A percentile compares a stretch with the other conserved stretches of the same genome.
Conservation (phyloP, 2,888 invertebrate species). For the Andrena marginata region DNA sequence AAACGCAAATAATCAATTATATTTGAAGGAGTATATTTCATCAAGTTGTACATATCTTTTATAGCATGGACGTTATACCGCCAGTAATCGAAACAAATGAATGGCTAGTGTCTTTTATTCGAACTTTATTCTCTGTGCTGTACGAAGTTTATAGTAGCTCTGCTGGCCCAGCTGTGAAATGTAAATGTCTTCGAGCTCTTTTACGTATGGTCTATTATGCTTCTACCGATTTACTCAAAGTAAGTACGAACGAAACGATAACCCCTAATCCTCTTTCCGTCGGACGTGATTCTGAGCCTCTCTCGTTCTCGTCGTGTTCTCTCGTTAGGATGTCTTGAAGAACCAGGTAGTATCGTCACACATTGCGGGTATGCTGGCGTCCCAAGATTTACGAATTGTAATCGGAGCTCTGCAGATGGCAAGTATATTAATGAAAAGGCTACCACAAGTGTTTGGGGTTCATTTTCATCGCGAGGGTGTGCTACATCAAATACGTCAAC, state of each 20-base stretch:
- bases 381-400: conserved; percentile 97
- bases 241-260: conserved; percentile 64
- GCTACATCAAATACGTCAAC: conserved; percentile 93
- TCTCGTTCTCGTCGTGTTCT: conserved; percentile 15
- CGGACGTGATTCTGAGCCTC: conserved; percentile 22
- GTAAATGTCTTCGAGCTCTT: conserved; percentile 98
- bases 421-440: conserved; percentile 97
- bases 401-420: conserved; percentile 99
- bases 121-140: conserved; percentile 96
- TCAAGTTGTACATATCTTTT: conserved; percentile 49
- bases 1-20: background rate
- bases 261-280: background rate
- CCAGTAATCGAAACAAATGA: conserved; percentile 84
- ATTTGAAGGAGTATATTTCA: background rate
- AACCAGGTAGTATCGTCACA: conserved; percentile 96
- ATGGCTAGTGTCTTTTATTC: conserved; percentile 86
- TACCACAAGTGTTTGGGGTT: conserved; percentile 97
- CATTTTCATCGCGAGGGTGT: conserved; percentile 99
- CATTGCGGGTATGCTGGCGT: conserved; percentile 99
- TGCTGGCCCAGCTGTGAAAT: conserved; percentile 98
- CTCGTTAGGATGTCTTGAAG: conserved; percentile 86
- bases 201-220: conserved; percentile 98
- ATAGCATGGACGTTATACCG: conserved; percentile 83
- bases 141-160: conserved; percentile 99
- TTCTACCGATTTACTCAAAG: conserved; percentile 93